These are phyloP conservation scores for Neopipo cinnamomea DNA, from an alignment of 2,113 vertebrate species.

Conservation along the genomic window DNA sequence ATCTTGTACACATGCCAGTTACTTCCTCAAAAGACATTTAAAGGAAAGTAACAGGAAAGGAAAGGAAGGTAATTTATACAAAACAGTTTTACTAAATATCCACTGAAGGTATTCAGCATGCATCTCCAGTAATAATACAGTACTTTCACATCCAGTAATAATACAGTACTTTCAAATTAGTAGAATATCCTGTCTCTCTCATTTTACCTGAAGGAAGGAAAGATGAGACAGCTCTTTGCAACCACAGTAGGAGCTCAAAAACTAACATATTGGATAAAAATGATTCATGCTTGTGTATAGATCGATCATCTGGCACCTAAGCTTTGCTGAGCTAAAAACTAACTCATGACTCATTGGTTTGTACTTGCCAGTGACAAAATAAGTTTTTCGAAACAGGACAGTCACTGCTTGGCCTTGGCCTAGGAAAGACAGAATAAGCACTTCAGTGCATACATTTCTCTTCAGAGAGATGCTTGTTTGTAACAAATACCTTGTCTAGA, in stretches of 20 bases:
- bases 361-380: background rate
- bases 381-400: background rate
- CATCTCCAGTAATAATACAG: background rate
- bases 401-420: background rate
- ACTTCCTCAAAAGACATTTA: background rate
- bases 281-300: background rate
- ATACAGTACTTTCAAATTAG: no score
- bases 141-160: background rate
- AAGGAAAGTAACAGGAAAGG: background rate
- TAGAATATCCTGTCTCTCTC: background rate
- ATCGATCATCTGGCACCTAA: background rate
- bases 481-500: background rate
- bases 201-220: background rate
- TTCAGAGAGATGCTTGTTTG: background rate
- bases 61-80: background rate
- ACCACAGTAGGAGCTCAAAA: background rate
- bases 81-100: background rate
- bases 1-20: background rate
- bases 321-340: background rate
- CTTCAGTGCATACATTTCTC: background rate
- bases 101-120: rapidly evolving
- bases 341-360: background rate
- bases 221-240: background rate
- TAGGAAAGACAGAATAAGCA: background rate
- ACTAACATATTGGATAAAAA: background rate